phyloP scores from a whole-genome alignment of 2,888 invertebrate genomes.

The Drosophila aldrichi region DNA sequence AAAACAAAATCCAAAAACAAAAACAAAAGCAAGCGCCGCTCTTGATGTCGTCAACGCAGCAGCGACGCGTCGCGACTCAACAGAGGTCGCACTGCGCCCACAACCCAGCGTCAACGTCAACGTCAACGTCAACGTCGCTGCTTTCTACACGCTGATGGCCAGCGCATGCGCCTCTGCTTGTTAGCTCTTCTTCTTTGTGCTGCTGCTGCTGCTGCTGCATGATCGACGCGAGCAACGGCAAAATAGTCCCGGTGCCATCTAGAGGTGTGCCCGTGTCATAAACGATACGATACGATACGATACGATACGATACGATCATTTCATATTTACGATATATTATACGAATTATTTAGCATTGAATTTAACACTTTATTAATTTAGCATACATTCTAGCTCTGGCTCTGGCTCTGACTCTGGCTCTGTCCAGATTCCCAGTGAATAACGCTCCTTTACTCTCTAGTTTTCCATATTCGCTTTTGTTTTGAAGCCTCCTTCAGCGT shows the following conservation, averaged over 20 bases:
- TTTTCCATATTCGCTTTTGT: neutral
- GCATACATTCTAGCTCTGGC: neutral
- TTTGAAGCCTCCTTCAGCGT: constrained; percentile 6
- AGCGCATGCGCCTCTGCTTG: constrained; percentile 2
- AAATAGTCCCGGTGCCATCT: constrained; percentile 41
- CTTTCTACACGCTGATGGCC: neutral
- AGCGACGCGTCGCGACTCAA: constrained; percentile 5
- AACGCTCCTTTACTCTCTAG: neutral
- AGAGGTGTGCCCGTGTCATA: constrained; percentile 38
- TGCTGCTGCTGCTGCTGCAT: constrained; percentile 45
- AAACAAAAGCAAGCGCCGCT: constrained; percentile 31
- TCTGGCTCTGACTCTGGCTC: neutral
- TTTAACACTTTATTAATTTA: neutral
- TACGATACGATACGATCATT: too few species aligned
- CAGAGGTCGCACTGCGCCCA: constrained; percentile 28
- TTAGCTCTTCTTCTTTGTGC: constrained; percentile 8
- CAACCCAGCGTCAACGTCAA: constrained; percentile 41
- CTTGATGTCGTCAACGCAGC: constrained; percentile 8
- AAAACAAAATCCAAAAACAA: constrained; percentile 30
- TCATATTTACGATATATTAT: neutral
- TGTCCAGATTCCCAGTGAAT: neutral
- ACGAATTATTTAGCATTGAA: neutral
- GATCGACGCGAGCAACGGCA: constrained; percentile 35
- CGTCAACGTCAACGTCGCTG: too few species aligned
- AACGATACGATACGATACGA: constrained; percentile 5